Conservation (phyloP, 2,113 vertebrate species). For the Crotophaga sulcirostris region DNA sequence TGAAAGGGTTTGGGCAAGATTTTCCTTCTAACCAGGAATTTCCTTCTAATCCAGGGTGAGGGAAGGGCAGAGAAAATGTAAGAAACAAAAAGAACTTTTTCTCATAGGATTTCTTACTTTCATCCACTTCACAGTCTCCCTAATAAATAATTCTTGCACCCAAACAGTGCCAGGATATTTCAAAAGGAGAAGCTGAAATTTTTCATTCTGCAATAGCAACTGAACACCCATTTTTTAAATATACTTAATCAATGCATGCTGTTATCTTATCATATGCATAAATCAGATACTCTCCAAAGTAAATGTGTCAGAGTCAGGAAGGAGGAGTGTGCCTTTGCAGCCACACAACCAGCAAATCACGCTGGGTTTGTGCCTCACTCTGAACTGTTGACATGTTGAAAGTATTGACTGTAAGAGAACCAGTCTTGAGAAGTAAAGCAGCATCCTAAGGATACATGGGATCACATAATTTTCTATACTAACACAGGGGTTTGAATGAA, state of each 20-base stretch:
- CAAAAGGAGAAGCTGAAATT: not conserved
- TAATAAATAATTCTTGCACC: slow-evolving; percentile 10
- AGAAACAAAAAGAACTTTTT: slow-evolving; percentile 1
- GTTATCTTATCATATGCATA: not conserved
- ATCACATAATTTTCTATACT: not conserved
- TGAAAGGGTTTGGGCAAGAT: not conserved
- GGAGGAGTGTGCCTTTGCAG: not conserved
- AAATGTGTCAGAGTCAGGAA: not conserved
- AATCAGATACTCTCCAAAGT: not conserved
- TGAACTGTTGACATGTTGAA: not conserved
- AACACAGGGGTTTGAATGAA: not conserved
- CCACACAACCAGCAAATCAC: not conserved
- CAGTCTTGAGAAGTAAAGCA: not conserved
- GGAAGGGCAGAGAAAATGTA: not conserved
- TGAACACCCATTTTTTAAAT: not conserved
- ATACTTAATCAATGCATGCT: not conserved
- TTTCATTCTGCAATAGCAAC: not conserved
- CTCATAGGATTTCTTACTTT: slow-evolving; percentile 26
- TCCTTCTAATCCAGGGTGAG: not conserved
- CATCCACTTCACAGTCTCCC: not conserved
- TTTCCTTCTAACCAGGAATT: not conserved
- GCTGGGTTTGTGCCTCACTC: not conserved
- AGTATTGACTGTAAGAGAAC: not conserved
- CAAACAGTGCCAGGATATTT: not conserved
- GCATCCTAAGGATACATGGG: not conserved